phyloP scores from a whole-genome alignment of 53 echinoderm and acorn worm genomes.

The Astropecten irregularis region DNA sequence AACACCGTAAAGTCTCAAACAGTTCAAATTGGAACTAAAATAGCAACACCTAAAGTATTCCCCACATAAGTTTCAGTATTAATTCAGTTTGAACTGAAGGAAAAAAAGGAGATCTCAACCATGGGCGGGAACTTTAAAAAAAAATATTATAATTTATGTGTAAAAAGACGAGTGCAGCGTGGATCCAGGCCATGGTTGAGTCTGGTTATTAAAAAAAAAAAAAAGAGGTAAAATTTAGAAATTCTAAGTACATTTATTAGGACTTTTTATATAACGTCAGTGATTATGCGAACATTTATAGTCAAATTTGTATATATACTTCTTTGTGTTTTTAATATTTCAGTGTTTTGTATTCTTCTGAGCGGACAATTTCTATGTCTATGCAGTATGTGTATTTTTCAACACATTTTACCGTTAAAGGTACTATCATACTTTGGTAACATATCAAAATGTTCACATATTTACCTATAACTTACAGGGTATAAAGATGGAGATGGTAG shows the following conservation, averaged over 20 bases:
- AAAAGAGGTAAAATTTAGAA: constrained; percentile 20
- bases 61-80: constrained; percentile 8
- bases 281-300: constrained; percentile 1
- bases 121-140: neutral
- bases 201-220: too few relatives aligned
- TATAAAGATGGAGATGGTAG: too few relatives aligned
- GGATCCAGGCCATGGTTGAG: constrained; percentile 18
- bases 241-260: neutral
- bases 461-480: too few relatives aligned
- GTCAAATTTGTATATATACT: constrained; percentile 4
- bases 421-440: too few relatives aligned
- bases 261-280: constrained; percentile 21
- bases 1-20: too few relatives aligned
- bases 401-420: too few relatives aligned
- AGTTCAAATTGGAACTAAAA: too few relatives aligned
- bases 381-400: too few relatives aligned
- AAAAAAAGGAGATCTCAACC: neutral
- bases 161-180: constrained; percentile 10
- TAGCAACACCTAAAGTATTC: too few relatives aligned
- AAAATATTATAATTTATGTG: constrained; percentile 20
- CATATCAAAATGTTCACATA: too few relatives aligned
- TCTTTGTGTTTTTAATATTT: constrained; percentile 6
- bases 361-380: neutral
- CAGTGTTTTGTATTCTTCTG: neutral
- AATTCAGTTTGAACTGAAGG: neutral